Evolutionary conservation across 2,113 vertebrate genomes (phyloP).

Genomic region (Paraplagusia blochii): DNA sequence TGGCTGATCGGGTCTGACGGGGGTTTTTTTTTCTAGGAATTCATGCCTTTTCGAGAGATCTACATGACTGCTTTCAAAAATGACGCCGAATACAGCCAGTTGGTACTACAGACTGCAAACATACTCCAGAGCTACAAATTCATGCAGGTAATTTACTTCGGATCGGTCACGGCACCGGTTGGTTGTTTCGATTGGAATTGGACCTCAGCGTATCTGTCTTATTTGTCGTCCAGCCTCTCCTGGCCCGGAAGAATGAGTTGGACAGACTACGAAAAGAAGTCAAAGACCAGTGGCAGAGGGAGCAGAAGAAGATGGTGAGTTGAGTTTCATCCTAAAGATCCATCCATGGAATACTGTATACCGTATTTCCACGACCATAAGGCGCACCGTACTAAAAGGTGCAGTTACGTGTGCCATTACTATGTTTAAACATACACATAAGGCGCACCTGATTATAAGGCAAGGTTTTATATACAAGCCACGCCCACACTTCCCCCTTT

Average conservation of each 20-base stretch:
- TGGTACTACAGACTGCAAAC: slow-evolving; percentile 85
- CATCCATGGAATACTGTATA: too few species aligned
- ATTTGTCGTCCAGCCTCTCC: slow-evolving; percentile 81
- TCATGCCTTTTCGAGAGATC: slow-evolving; percentile 92
- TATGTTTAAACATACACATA: too few species aligned
- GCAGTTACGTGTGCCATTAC: too few species aligned
- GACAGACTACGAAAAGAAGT: slow-evolving; percentile 95
- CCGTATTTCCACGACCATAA: too few species aligned
- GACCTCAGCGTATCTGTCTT: not conserved
- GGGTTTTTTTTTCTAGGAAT: slow-evolving; percentile 75
- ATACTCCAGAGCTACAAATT: slow-evolving; percentile 94
- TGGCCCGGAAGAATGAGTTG: slow-evolving; percentile 90
- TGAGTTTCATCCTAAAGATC: too few species aligned
- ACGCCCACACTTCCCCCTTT: too few species aligned
- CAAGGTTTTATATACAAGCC: too few species aligned
- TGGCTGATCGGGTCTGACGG: too few species aligned
- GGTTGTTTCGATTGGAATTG: not conserved
- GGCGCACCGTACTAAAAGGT: too few species aligned
- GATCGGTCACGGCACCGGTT: too few species aligned
- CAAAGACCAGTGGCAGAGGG: slow-evolving; percentile 96
- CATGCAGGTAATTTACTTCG: slow-evolving; percentile 81
- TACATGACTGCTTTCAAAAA: slow-evolving; percentile 89
- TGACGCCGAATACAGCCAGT: slow-evolving; percentile 87
- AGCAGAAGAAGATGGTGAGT: slow-evolving; percentile 92
- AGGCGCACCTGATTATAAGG: too few species aligned